These are phyloP conservation scores for Kryptopterus vitreolus DNA, from an alignment of 2,797 vertebrate genomes.

Conservation along the genomic window DNA sequence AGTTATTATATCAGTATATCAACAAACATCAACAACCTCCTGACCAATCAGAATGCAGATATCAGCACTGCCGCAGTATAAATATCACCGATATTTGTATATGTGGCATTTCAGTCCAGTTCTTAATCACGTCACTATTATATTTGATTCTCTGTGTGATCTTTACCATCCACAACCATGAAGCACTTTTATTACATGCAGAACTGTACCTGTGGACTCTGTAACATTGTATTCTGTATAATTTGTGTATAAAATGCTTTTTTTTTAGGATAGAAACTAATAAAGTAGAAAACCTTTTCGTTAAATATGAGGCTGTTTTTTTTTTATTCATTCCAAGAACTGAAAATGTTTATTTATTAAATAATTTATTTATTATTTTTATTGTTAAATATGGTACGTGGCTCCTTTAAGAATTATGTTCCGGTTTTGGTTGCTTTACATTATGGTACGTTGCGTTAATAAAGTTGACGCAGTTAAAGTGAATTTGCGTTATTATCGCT, in stretches of 20 bases:
- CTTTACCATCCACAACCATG: neutral
- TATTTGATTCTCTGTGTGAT: neutral
- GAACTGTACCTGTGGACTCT: constrained; percentile 16
- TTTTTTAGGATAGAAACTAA: constrained; percentile 33
- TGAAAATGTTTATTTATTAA: too few species aligned
- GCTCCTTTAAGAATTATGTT: too few species aligned
- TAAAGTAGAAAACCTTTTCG: constrained; percentile 25
- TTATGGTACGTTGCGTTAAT: too few species aligned
- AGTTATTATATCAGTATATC: too few species aligned
- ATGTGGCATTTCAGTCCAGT: too few species aligned
- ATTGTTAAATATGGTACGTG: too few species aligned
- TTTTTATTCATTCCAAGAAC: too few species aligned
- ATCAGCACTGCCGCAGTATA: neutral
- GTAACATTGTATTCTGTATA: constrained; percentile 36
- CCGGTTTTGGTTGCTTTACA: too few species aligned
- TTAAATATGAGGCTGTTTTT: neutral
- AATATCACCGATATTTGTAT: too few species aligned
- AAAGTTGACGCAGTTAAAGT: too few species aligned
- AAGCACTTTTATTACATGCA: neutral
- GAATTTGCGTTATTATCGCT: too few species aligned
- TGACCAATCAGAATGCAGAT: constrained; percentile 1
- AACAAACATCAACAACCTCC: neutral
- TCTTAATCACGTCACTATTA: neutral
- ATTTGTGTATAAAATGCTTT: constrained; percentile 18
- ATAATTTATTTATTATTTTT: too few species aligned